phyloP scores from a whole-genome alignment of 2,113 vertebrate species.

The Thermophis baileyi region DNA sequence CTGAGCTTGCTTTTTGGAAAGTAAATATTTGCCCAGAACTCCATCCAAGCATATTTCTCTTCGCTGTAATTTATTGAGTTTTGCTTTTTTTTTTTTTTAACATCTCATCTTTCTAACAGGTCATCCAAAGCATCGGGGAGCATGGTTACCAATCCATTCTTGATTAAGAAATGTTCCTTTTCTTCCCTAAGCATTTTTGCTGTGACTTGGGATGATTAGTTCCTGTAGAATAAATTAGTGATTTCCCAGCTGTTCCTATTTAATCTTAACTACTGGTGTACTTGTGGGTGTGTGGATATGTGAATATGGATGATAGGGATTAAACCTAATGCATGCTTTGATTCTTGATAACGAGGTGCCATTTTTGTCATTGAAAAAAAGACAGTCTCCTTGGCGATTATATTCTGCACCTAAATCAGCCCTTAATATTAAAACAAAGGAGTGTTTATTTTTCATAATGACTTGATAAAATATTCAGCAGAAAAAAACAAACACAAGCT shows the following conservation, averaged over 20 bases:
- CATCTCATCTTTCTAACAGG: not conserved
- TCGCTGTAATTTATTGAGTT: not conserved
- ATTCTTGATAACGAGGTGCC: constrained; percentile 14
- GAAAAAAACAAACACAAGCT: constrained; percentile 38
- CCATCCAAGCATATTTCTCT: not conserved
- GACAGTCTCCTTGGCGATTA: not conserved
- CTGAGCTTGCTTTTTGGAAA: not conserved
- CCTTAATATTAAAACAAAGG: constrained; percentile 30
- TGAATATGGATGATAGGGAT: not conserved
- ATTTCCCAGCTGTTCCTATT: constrained; percentile 18
- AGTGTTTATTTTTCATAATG: not conserved
- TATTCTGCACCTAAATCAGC: not conserved
- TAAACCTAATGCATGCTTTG: constrained; percentile 10
- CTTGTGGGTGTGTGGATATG: not conserved
- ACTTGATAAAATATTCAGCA: constrained; percentile 36
- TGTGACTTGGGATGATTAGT: not conserved
- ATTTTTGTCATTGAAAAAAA: constrained; percentile 13
- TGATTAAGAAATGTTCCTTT: not conserved
- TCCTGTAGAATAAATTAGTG: not conserved
- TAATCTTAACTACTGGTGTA: constrained; percentile 2
- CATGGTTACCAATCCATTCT: not conserved
- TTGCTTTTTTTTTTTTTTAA: not conserved
- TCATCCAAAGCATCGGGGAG: not conserved
- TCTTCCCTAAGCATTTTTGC: not conserved
- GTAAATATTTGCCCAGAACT: not conserved